Base-by-base conservation (phyloP, 2,113 vertebrate genomes). In the Cacatua alba region DNA sequence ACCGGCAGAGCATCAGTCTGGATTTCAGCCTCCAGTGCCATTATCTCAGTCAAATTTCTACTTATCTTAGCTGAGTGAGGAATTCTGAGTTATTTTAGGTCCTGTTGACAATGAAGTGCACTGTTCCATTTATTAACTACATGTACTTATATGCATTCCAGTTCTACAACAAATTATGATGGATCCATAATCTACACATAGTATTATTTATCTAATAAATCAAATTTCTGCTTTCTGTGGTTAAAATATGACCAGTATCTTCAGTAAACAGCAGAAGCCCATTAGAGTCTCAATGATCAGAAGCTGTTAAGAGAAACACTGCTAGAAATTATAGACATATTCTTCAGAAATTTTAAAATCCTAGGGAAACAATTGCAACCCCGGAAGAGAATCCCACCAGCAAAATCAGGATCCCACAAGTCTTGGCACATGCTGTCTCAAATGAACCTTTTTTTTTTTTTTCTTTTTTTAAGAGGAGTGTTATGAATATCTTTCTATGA, bases 31-130 rank as follows among this genome's bases (percentile, higher is more conserved):
- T 92, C 19, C 63, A 85, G 53, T 39, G 23, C 6, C 85, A 59
- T 92, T 95, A 83, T 90, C 44, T 90, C 60, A 85, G 67, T 88
- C 80, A 91, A 48, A n/a, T 13, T 93, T 92, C 85, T 64, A 78
- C 52, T 94, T 92, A 77, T 53, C 94, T 82, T 82, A 82, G 39
- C 31, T 86, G 62, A 95, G 39, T 79, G 67, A 89, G 92, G 90
- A 92, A 77, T 60, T 71, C 52, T 67, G 46, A 20, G 5, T 43
- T 84, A n/a, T 48, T 79, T 91, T 62, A 60, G 6, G 21, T 92
- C 21, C 37, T 57, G 6, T 19, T 80, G 70, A 15, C 68, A 71
- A 33, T 41, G 24, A 78, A 78, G n/a, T 11, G 7, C 20, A 55
- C 9, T 57, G 41, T 72, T 87, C 23, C 17, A 43, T 80, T 84